phyloP scores from a whole-genome alignment of 2,797 vertebrate species.

The Anomalospiza imberbis region DNA sequence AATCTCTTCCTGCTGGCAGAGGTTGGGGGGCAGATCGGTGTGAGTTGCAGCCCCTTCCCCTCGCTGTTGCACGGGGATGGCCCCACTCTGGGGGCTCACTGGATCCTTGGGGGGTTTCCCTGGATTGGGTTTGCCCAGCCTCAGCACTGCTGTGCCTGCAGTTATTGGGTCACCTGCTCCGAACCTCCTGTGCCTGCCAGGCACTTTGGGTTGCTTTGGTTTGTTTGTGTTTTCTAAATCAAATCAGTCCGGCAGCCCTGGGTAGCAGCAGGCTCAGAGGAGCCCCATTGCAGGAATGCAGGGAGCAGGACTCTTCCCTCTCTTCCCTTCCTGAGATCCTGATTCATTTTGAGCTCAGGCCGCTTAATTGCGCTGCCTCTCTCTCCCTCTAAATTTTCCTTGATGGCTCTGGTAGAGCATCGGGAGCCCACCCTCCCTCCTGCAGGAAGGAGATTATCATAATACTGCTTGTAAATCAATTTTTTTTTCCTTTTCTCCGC shows the following conservation, averaged over 20 bases:
- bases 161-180: slow-evolving; percentile 44
- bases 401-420: slow-evolving; percentile 30
- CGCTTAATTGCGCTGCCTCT: slow-evolving; percentile 48
- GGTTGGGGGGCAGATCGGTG: background rate
- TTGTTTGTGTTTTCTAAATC: slow-evolving; percentile 35
- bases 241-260: background rate
- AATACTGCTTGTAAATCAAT: slow-evolving; percentile 71
- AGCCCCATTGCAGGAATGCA: background rate
- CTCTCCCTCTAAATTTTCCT: slow-evolving; percentile 36
- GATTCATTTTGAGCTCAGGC: slow-evolving; percentile 54
- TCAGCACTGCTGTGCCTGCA: background rate
- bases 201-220: background rate
- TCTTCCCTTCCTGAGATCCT: background rate
- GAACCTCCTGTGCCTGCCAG: background rate
- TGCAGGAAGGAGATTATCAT: slow-evolving; percentile 67
- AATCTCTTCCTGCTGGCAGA: background rate
- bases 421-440: slow-evolving; percentile 55
- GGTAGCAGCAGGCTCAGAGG: background rate
- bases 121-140: background rate
- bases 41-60: background rate
- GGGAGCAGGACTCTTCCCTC: slow-evolving; percentile 9
- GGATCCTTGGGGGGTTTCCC: background rate
- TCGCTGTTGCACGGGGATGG: background rate
- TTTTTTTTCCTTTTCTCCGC: slow-evolving; percentile 30
- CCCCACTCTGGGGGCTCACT: accelerated